phyloP scores from a whole-genome alignment of 2,888 invertebrate genomes.

The Aspidapion aeneum region DNA sequence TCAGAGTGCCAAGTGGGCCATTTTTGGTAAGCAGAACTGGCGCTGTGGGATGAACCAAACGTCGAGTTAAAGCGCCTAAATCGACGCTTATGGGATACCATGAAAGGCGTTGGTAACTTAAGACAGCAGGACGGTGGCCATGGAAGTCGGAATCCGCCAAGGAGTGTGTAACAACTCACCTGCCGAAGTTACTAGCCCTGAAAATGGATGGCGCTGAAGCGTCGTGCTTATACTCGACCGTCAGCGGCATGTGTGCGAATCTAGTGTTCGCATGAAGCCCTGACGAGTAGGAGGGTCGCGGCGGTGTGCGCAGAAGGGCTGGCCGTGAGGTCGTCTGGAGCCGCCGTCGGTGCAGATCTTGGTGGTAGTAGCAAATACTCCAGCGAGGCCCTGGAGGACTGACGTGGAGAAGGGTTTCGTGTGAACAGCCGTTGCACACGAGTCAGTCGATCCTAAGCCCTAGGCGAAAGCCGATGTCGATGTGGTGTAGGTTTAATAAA shows the following conservation, averaged over 20 bases:
- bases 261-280: conserved; percentile 49
- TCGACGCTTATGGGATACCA: conserved; percentile 59
- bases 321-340: conserved; percentile 55
- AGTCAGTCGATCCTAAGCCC: conserved; percentile 58
- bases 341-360: conserved; percentile 59
- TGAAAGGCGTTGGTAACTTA: conserved; percentile 56
- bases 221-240: conserved; percentile 51
- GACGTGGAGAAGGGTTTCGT: conserved; percentile 16
- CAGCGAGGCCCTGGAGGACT: conserved; percentile 19
- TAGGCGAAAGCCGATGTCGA: conserved; percentile 39
- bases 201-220: conserved; percentile 63
- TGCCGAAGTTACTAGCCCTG: conserved; percentile 60
- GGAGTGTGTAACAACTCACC: conserved; percentile 55
- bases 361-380: conserved; percentile 53
- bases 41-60: conserved; percentile 76
- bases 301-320: conserved; percentile 59
- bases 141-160: conserved; percentile 71
- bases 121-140: conserved; percentile 69
- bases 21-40: conserved; percentile 78
- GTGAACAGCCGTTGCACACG: conserved; percentile 41
- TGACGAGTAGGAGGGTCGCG: conserved; percentile 59
- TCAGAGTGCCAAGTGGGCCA: conserved; percentile 63
- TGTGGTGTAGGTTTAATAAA: conserved; percentile 32
- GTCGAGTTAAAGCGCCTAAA: conserved; percentile 63
- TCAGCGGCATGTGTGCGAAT: conserved; percentile 38